These are phyloP conservation scores for Centropus unirufus DNA, from an alignment of 2,113 vertebrate genomes.

Conservation along the genomic window DNA sequence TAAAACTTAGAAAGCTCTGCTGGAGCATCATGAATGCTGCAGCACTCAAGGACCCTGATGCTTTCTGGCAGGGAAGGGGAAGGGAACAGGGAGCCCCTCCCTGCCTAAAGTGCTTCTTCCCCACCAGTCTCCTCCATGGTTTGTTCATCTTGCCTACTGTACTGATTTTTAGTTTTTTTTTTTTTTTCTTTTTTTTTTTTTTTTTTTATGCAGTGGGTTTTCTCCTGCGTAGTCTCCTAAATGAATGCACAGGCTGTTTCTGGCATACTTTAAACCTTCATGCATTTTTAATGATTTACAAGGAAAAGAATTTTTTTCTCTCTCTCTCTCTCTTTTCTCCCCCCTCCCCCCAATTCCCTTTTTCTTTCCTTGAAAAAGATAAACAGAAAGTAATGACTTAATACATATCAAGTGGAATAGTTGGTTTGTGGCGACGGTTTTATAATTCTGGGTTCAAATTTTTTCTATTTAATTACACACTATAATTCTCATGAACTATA, in stretches of 20 bases:
- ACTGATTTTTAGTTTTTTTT: slow-evolving; percentile 24
- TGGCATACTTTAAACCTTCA: slow-evolving; percentile 72
- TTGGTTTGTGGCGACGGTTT: slow-evolving; percentile 80
- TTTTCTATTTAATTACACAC: slow-evolving; percentile 82
- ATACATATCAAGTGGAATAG: slow-evolving; percentile 78
- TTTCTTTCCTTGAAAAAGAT: slow-evolving; percentile 19
- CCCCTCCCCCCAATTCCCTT: neutral
- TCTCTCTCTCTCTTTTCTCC: neutral
- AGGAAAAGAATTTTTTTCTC: slow-evolving; percentile 67
- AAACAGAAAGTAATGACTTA: slow-evolving; percentile 75
- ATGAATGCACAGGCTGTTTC: slow-evolving; percentile 71
- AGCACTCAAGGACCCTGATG: neutral
- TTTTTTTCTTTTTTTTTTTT: slow-evolving; percentile 20
- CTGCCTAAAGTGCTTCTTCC: neutral
- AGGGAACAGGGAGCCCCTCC: neutral
- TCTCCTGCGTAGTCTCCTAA: slow-evolving; percentile 23
- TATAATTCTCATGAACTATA: slow-evolving; percentile 80
- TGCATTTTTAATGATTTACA: slow-evolving; percentile 85
- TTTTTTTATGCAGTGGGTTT: slow-evolving; percentile 34
- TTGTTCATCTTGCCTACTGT: slow-evolving; percentile 29
- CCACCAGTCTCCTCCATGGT: neutral
- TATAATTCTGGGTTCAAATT: slow-evolving; percentile 83
- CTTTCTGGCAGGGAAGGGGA: neutral
- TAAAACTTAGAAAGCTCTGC: neutral
- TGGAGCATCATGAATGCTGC: neutral